These are phyloP conservation scores for Lerista edwardsae DNA, from an alignment of 2,797 vertebrate genomes.

Conservation along the genomic window DNA sequence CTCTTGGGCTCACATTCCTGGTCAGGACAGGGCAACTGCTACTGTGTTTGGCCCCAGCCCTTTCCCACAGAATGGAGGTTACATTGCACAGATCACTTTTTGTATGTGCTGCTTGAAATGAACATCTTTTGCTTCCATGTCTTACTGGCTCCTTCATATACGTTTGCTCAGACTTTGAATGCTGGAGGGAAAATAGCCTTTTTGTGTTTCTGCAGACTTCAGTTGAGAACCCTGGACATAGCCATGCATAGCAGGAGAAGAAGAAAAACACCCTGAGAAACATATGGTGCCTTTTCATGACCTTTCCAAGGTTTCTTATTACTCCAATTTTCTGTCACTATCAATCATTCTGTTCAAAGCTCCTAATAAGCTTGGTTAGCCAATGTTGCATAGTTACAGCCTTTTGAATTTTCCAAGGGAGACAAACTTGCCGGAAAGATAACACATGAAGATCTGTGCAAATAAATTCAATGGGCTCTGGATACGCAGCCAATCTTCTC, in stretches of 20 bases:
- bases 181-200: slow-evolving; percentile 4
- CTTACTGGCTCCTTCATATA: neutral
- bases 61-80: neutral
- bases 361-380: slow-evolving; percentile 13
- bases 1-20: too few relatives aligned
- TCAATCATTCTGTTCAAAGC: neutral
- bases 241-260: neutral
- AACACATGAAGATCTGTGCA: slow-evolving; percentile 4
- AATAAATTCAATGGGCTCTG: neutral
- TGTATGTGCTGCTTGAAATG: neutral
- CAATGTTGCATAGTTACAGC: slow-evolving; percentile 18
- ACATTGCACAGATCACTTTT: neutral
- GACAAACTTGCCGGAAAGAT: slow-evolving; percentile 29
- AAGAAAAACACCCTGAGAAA: slow-evolving; percentile 20
- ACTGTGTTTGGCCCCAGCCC: neutral
- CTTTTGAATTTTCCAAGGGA: slow-evolving; percentile 28
- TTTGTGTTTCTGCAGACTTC: slow-evolving; percentile 6
- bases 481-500: neutral
- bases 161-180: slow-evolving; percentile 24
- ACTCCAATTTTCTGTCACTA: slow-evolving; percentile 2
- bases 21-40: too few relatives aligned
- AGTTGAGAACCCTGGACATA: neutral
- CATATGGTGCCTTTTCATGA: slow-evolving; percentile 26
- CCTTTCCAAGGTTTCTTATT: slow-evolving; percentile 24
- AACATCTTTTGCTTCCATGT: neutral